A percentile compares a stretch with the other conserved stretches of the same genome.
Evolutionary conservation across 2,888 invertebrate genomes (phyloP).

Genomic region (Chalcosyrphus nemorum): DNA sequence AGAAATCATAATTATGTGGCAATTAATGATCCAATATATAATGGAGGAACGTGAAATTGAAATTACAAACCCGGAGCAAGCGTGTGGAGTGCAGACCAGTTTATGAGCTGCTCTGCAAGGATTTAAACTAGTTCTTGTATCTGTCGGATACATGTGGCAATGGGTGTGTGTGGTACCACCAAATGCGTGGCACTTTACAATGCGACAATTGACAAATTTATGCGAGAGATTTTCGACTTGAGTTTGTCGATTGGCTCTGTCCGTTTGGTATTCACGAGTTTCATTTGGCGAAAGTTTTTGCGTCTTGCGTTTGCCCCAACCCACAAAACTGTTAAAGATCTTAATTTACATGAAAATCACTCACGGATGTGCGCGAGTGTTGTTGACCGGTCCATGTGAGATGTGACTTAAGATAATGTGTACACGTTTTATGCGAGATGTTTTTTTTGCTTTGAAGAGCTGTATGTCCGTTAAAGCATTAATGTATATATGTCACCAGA

Average conservation of each 20-base stretch:
- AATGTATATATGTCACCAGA: constrained; percentile 27
- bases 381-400: constrained; percentile 45
- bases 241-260: neutral
- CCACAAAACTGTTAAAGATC: constrained; percentile 30
- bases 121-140: constrained; percentile 44
- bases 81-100: neutral
- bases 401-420: constrained; percentile 13
- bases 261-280: constrained; percentile 19
- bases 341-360: constrained; percentile 55
- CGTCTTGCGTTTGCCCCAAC: constrained; percentile 3
- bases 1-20: constrained; percentile 55
- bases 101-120: constrained; percentile 20
- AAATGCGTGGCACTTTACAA: constrained; percentile 51
- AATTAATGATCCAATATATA: constrained; percentile 46
- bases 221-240: neutral
- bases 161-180: constrained; percentile 11
- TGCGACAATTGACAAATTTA: constrained; percentile 34
- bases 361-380: constrained; percentile 27
- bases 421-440: neutral
- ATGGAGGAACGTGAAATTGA: constrained; percentile 44
- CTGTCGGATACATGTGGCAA: constrained; percentile 7
- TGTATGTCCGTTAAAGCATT: neutral
- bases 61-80: constrained; percentile 30
- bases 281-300: constrained; percentile 57
- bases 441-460: neutral